Evolutionary conservation across 2,113 vertebrate genomes (phyloP).

Genomic region (Ovibos moschatus): DNA sequence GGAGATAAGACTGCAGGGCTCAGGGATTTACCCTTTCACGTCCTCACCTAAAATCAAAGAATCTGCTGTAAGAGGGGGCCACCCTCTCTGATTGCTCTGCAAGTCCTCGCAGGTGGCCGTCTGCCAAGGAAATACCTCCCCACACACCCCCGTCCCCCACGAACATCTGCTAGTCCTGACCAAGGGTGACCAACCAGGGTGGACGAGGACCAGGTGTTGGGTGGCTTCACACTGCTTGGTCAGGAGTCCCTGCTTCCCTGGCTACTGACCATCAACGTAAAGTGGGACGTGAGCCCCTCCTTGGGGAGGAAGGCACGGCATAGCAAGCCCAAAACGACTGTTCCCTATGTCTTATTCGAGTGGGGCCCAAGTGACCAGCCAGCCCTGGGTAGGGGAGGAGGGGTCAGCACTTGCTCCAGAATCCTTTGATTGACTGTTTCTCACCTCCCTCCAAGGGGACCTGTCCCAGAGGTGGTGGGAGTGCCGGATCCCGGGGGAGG

Average conservation of each 20-base stretch:
- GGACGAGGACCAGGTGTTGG: neutral
- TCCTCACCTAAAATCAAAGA: conserved; percentile 79
- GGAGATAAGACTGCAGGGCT: conserved; percentile 64
- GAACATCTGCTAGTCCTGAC: neutral
- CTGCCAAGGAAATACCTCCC: neutral
- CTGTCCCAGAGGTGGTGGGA: neutral
- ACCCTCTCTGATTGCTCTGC: conserved; percentile 68
- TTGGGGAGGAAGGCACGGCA: neutral
- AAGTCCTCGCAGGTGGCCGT: neutral
- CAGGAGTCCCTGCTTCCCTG: neutral
- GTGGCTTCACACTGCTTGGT: neutral
- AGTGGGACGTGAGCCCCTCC: neutral
- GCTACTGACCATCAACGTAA: neutral
- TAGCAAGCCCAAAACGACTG: neutral
- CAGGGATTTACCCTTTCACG: conserved; percentile 67
- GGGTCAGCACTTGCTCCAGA: neutral
- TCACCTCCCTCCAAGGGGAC: neutral
- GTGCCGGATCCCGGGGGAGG: neutral
- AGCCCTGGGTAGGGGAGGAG: neutral
- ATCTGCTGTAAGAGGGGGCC: conserved; percentile 70
- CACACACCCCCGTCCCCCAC: neutral
- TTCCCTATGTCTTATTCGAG: neutral
- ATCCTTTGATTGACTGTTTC: neutral
- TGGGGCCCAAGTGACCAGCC: conserved; percentile 46
- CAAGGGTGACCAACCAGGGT: neutral